Evolutionary conservation across 2,888 invertebrate genomes (phyloP).

Genomic region (Acleris literana): DNA sequence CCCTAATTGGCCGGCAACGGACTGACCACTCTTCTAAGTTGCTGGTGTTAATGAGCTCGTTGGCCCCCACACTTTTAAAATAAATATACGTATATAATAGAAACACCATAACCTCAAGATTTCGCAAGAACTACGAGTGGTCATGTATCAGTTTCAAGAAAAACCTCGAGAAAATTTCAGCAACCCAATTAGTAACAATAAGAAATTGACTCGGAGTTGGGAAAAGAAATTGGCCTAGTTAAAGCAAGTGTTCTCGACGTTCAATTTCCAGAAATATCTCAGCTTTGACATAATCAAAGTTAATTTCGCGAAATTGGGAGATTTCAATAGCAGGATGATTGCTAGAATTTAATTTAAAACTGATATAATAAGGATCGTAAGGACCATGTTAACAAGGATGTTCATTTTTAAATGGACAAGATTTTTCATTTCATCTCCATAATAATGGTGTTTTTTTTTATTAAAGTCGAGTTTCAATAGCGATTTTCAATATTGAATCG

Average conservation of each 20-base stretch:
- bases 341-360: not conserved
- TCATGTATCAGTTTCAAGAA: not conserved
- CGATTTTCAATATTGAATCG: too few species aligned
- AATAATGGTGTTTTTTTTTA: too few species aligned
- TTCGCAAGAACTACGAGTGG: not conserved
- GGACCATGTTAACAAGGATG: too few species aligned
- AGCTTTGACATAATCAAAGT: slow-evolving; percentile 6
- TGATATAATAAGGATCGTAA: not conserved
- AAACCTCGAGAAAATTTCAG: slow-evolving; percentile 13
- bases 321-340: not conserved
- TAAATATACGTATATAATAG: too few species aligned
- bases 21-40: too few species aligned
- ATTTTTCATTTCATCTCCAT: too few species aligned
- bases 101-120: too few species aligned
- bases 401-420: too few species aligned
- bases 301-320: slow-evolving; percentile 6
- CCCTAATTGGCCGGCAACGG: too few species aligned
- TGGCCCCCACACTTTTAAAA: too few species aligned
- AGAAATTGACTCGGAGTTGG: slow-evolving; percentile 13
- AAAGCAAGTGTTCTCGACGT: slow-evolving; percentile 26
- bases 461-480: too few species aligned
- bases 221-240: slow-evolving; percentile 26
- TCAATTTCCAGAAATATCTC: slow-evolving; percentile 16
- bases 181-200: slow-evolving; percentile 24
- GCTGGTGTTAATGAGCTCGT: too few species aligned